Conservation (phyloP, 1,140 invertebrate genomes). For the Popillia japonica region DNA sequence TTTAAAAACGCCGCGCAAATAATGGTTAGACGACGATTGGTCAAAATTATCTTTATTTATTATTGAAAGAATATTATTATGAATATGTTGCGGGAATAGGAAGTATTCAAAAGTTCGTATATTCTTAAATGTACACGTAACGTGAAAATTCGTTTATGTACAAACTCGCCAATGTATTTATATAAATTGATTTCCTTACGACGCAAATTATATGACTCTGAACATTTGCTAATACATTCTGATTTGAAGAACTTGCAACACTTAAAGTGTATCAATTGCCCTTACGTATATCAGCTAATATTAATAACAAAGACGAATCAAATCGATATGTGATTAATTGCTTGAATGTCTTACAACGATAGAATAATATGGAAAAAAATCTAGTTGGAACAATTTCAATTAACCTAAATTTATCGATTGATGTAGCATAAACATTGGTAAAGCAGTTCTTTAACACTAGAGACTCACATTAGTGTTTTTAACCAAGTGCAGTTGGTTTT, state of each 20-base stretch:
- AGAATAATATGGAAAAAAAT: neutral
- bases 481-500: too few species aligned
- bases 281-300: neutral
- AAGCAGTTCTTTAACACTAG: too few species aligned
- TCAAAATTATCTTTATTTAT: slow-evolving; percentile 17
- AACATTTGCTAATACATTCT: slow-evolving; percentile 8
- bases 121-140: neutral
- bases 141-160: slow-evolving; percentile 26
- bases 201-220: slow-evolving; percentile 21
- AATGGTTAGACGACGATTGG: slow-evolving; percentile 31
- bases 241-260: neutral
- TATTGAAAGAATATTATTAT: slow-evolving; percentile 10
- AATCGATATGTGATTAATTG: slow-evolving; percentile 7
- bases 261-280: neutral
- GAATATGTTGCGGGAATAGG: slow-evolving; percentile 13
- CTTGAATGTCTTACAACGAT: neutral
- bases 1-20: slow-evolving; percentile 24
- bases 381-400: too few species aligned
- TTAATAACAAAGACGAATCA: neutral
- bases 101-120: neutral
- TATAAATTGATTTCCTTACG: neutral
- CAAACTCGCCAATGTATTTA: slow-evolving; percentile 16
- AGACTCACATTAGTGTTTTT: too few species aligned
- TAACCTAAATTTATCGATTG: too few species aligned
- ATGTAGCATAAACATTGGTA: too few species aligned